phyloP scores from a whole-genome alignment of 2,797 vertebrate species.

The Rhabdomys pumilio region DNA sequence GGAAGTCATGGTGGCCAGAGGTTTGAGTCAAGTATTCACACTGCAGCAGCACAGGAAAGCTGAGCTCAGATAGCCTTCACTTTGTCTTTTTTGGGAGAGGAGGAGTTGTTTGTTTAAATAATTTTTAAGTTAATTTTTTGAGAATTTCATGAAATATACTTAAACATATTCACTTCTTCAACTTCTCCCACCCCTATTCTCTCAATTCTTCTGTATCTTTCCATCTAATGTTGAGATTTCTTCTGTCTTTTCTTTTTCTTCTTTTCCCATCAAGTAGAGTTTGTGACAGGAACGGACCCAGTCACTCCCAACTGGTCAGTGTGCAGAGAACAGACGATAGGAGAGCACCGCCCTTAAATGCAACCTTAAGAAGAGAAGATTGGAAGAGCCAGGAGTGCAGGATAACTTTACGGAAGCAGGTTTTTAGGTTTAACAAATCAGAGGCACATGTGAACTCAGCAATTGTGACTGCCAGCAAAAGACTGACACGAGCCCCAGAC shows the following conservation, averaged over 20 bases:
- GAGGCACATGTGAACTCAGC: background rate
- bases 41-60: background rate
- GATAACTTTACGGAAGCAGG: background rate
- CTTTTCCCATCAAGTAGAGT: background rate
- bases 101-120: background rate
- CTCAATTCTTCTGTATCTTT: background rate
- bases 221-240: background rate
- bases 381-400: too few species aligned
- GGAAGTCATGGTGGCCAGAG: background rate
- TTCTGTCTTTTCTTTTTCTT: background rate
- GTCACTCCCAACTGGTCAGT: background rate
- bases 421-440: background rate
- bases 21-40: background rate
- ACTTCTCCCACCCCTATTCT: background rate
- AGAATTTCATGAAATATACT: background rate
- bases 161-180: background rate
- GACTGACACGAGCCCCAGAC: background rate
- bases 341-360: accelerated
- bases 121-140: background rate
- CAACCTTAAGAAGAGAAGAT: background rate
- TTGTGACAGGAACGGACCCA: background rate
- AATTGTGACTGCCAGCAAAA: background rate
- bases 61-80: too few species aligned
- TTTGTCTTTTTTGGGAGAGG: background rate
- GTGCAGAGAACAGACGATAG: background rate